Evolutionary conservation across 2,113 vertebrate genomes (phyloP), one percentile per base, ranked within the genome.

Genomic region (Oceanodroma tethys): DNA sequence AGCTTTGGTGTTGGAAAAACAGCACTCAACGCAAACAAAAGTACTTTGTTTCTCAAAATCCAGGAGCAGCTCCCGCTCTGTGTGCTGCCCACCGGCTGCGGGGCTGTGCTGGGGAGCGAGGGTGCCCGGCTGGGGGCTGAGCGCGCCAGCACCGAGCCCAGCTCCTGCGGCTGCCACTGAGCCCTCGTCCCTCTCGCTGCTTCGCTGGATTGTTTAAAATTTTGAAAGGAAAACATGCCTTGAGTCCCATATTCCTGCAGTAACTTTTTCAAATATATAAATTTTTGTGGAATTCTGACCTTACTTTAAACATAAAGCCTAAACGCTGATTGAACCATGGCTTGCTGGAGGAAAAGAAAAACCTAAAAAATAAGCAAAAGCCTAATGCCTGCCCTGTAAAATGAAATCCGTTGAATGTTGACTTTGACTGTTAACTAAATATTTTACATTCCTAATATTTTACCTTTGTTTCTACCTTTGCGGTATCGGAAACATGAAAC

Each of bases 401-500:
- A 84, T 90, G 58, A 97, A 96, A 95, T 72, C 82, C 2, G 0
- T 45, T 93, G 84, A 63, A 85, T 90, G 90, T 90, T 76, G 55
- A 62, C 94, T 85, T 94, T 58, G 89, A 95, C 59, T 79, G 56
- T 87, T 86, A 78, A 58, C 80, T 95, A 82, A 70, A 82, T 90
- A 81, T 95, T 95, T 91, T 90, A 42, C 62, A 58, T 90, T 93
- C 71, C 58, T 85, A 20, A 56, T 94, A 76, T 88, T 94, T 93
- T 90, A 93, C 87, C 73, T 91, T 96, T 96, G 85, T 95, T 93
- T 80, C 87, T 82, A 86, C 94, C 82, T 89, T 68, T 38, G n/a
- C 0, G 16, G 45, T 74, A 7, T 86, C 0, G 3, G 63, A 90
- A 93, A 58, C 13, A 0, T 17, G 21, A 89, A 89, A 79, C 65